Conservation (phyloP, 2,888 invertebrate genomes). For the Phalera bucephala region DNA sequence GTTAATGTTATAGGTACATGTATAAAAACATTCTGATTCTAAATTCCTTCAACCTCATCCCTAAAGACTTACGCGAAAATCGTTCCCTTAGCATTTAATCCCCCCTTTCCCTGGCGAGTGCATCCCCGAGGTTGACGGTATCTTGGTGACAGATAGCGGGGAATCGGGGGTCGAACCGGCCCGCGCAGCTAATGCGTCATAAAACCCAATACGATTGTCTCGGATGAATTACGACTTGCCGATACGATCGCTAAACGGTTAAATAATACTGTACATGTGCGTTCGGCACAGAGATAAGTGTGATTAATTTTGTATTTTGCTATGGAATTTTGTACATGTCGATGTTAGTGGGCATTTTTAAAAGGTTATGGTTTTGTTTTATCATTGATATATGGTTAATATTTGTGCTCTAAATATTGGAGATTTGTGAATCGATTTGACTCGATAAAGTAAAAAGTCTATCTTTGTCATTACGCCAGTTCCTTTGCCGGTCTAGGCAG, state of each 20-base stretch:
- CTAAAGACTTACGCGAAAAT: no score
- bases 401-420: no score
- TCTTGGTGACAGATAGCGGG: slow-evolving; percentile 72
- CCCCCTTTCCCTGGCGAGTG: slow-evolving; percentile 40
- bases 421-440: no score
- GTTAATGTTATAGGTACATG: no score
- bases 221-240: slow-evolving; percentile 54
- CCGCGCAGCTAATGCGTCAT: slow-evolving; percentile 71
- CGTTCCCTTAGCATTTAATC: slow-evolving; percentile 39
- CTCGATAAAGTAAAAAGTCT: no score
- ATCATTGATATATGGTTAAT: no score
- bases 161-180: slow-evolving; percentile 44
- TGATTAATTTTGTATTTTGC: slow-evolving; percentile 26
- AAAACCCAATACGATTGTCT: slow-evolving; percentile 72
- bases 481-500: no score
- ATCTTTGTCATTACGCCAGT: no score
- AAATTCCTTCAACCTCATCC: no score
- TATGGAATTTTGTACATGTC: not conserved
- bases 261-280: slow-evolving; percentile 42
- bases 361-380: no score
- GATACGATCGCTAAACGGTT: slow-evolving; percentile 52
- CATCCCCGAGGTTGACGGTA: slow-evolving; percentile 68
- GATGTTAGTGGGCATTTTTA: not conserved
- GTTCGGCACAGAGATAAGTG: slow-evolving; percentile 24
- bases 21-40: no score